Evolutionary conservation across 2,797 vertebrate genomes (phyloP).

Genomic region (Crax fasciolata): DNA sequence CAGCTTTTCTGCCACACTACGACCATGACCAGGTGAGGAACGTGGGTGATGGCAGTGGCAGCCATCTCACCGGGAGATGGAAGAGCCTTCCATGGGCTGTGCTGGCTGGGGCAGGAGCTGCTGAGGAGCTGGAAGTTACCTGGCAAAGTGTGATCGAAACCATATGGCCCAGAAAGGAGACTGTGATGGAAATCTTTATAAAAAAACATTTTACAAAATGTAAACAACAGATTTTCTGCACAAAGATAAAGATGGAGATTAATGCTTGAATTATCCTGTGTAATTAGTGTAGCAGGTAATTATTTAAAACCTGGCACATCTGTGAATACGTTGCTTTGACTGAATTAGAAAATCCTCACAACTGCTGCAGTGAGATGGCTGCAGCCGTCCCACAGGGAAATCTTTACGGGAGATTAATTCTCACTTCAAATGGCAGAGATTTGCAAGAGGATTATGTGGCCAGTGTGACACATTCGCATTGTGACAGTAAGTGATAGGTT

Average conservation of each 20-base stretch:
- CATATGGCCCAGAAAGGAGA: not conserved
- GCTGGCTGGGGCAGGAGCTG: not conserved
- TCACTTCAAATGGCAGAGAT: conserved; percentile 63
- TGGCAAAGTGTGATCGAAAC: not conserved
- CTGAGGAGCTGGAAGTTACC: not conserved
- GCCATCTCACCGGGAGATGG: not conserved
- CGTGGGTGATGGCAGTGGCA: rapidly evolving
- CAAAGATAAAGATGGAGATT: conserved; percentile 41
- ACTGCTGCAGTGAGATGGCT: conserved; percentile 31
- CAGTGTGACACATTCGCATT: not conserved
- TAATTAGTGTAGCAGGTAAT: conserved; percentile 67
- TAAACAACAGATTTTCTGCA: conserved; percentile 57
- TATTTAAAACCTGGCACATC: conserved; percentile 56
- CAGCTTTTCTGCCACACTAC: not conserved
- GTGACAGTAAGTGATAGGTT: not conserved
- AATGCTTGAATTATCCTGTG: conserved; percentile 43
- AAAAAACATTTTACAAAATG: not conserved
- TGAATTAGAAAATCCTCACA: conserved; percentile 40
- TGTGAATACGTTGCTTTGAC: conserved; percentile 24
- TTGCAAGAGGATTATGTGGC: conserved; percentile 56
- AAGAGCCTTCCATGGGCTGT: not conserved
- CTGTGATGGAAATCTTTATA: not conserved
- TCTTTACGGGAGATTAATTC: conserved; percentile 54
- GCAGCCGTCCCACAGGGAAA: not conserved
- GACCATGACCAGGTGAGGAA: not conserved